phyloP scores from a whole-genome alignment of 2,888 invertebrate species.

The Drosophila kuntzei region DNA sequence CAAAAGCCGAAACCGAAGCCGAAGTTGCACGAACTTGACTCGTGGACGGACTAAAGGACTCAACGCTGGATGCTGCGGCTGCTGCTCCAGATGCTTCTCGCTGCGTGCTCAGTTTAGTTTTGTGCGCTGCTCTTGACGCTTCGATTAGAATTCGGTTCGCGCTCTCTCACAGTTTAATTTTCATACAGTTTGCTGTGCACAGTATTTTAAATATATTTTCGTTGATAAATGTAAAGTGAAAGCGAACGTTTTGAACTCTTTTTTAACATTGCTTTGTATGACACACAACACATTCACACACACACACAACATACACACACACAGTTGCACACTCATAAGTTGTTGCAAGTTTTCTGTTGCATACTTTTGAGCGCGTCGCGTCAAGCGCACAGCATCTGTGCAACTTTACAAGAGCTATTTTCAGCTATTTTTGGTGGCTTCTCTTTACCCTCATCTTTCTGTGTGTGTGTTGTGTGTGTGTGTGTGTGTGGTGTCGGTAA shows the following conservation, averaged over 20 bases:
- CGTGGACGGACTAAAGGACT: conserved; percentile 48
- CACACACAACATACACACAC: neutral
- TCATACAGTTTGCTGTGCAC: conserved; percentile 39
- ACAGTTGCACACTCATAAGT: conserved; percentile 13
- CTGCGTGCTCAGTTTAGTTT: conserved; percentile 74
- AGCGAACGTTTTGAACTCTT: conserved; percentile 32
- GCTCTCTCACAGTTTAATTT: conserved; percentile 28
- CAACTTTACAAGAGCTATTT: conserved; percentile 36
- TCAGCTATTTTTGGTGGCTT: conserved; percentile 53
- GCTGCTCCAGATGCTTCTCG: conserved; percentile 36
- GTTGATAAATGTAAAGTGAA: conserved; percentile 45
- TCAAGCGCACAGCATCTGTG: conserved; percentile 24
- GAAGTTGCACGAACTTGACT: conserved; percentile 51
- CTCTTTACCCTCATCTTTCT: conserved; percentile 6
- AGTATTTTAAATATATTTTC: conserved; percentile 40
- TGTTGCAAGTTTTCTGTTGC: conserved; percentile 30
- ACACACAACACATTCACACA: neutral
- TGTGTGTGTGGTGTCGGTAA: conserved; percentile 34
- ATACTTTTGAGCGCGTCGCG: conserved; percentile 54
- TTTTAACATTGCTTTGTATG: conserved; percentile 6
- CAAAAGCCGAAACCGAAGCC: conserved; percentile 48
- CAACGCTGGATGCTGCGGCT: conserved; percentile 48
- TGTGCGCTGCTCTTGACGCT: conserved; percentile 63
- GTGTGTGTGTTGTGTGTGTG: conserved; percentile 12
- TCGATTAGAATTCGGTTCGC: conserved; percentile 39